Conservation (phyloP, 2,113 vertebrate species). For the Melanotaenia duboulayi region DNA sequence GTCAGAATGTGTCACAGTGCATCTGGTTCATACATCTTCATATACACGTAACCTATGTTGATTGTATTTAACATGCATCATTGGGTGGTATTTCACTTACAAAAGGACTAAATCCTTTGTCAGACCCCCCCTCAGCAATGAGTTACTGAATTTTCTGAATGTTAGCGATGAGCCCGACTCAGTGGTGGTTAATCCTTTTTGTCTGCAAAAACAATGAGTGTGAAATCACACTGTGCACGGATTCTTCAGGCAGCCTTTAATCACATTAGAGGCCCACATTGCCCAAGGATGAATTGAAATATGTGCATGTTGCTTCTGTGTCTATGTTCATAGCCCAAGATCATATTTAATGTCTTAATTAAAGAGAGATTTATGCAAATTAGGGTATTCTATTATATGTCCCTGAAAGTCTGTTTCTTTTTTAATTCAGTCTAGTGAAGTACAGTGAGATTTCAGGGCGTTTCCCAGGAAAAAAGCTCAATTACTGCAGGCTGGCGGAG, state of each 20-base stretch:
- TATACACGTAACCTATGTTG: background rate
- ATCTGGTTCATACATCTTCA: too few species aligned
- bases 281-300: slow-evolving; percentile 37
- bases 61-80: background rate
- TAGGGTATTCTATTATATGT: slow-evolving; percentile 33
- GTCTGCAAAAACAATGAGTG: slow-evolving; percentile 72
- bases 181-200: slow-evolving; percentile 63
- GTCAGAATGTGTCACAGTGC: too few species aligned
- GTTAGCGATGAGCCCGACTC: slow-evolving; percentile 14
- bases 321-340: slow-evolving; percentile 34
- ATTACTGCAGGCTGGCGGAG: slow-evolving; percentile 34
- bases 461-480: slow-evolving; percentile 14
- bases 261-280: slow-evolving; percentile 64
- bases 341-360: slow-evolving; percentile 79
- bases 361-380: slow-evolving; percentile 72
- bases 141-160: slow-evolving; percentile 21
- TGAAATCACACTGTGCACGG: slow-evolving; percentile 66
- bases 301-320: slow-evolving; percentile 18
- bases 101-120: background rate
- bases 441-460: slow-evolving; percentile 38
- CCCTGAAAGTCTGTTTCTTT: slow-evolving; percentile 39
- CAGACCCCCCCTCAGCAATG: slow-evolving; percentile 11
- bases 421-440: slow-evolving; percentile 27
- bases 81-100: background rate
- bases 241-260: slow-evolving; percentile 73